A percentile compares a stretch with the other conserved stretches of the same genome.
phyloP scores from a whole-genome alignment of 2,797 vertebrate genomes.

The Pelodytes ibericus region DNA sequence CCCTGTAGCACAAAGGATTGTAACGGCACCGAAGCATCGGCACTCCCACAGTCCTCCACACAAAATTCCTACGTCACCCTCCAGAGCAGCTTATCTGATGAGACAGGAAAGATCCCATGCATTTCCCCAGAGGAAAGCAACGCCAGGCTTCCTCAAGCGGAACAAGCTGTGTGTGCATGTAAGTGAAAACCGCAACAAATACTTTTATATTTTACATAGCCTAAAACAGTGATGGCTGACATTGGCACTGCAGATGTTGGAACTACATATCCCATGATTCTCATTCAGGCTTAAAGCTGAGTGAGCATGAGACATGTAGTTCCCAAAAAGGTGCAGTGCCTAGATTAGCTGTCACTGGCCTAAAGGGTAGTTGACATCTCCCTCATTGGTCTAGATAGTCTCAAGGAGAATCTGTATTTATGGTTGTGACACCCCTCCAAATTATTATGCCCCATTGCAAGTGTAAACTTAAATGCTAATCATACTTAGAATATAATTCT shows the following conservation, averaged over 20 bases:
- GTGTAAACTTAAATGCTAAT: no score
- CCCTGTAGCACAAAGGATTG: slow-evolving; percentile 58
- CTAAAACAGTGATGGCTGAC: no score
- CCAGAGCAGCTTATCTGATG: slow-evolving; percentile 58
- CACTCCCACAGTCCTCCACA: slow-evolving; percentile 59
- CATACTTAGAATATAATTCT: no score
- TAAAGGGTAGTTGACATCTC: background rate
- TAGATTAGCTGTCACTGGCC: no score
- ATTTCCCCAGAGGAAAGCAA: slow-evolving; percentile 65
- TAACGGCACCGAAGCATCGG: slow-evolving; percentile 39
- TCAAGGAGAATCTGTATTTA: background rate
- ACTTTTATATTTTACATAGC: background rate
- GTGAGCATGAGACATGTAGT: no score
- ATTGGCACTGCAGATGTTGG: no score
- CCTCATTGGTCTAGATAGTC: background rate
- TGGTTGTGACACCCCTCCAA: no score
- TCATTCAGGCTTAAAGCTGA: no score
- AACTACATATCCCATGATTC: no score
- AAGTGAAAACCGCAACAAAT: slow-evolving; percentile 4
- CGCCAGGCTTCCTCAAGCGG: slow-evolving; percentile 62
- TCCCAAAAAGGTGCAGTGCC: no score
- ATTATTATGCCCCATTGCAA: no score
- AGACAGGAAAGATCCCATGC: slow-evolving; percentile 56
- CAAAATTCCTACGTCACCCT: slow-evolving; percentile 64
- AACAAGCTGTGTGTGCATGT: slow-evolving; percentile 47